Evolutionary conservation across 2,888 invertebrate species (phyloP).

Genomic region (Rhopalosiphum nymphaeae): DNA sequence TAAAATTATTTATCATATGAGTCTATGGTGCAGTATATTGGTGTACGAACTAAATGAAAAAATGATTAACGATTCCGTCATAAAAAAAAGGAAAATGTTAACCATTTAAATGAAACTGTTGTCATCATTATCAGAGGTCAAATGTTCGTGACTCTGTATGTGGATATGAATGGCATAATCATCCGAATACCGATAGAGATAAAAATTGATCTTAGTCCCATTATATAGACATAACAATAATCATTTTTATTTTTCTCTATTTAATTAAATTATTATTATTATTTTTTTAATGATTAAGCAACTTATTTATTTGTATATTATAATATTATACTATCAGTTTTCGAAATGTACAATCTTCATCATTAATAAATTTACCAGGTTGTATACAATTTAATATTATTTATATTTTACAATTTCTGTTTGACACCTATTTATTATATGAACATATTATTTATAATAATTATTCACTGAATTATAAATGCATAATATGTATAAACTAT

Average conservation of each 20-base stretch:
- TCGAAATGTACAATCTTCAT: not conserved
- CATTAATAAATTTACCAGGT: not conserved
- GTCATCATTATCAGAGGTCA: slow-evolving; percentile 38
- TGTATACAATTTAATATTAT: not conserved
- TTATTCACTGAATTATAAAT: not conserved
- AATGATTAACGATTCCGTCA: slow-evolving; percentile 27
- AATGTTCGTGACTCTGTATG: not conserved
- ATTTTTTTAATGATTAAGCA: not conserved
- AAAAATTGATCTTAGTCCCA: slow-evolving; percentile 21
- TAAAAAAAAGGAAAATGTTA: slow-evolving; percentile 24
- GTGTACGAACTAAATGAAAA: slow-evolving; percentile 15
- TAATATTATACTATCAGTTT: not conserved
- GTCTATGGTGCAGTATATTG: not conserved
- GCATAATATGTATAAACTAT: not conserved
- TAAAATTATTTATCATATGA: slow-evolving; percentile 14
- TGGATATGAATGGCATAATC: slow-evolving; percentile 21
- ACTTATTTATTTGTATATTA: not conserved
- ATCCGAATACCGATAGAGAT: slow-evolving; percentile 10
- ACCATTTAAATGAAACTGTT: slow-evolving; percentile 36
- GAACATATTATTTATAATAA: not conserved
- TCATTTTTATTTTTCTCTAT: not conserved
- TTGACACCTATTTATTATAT: not conserved
- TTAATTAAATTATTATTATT: not conserved
- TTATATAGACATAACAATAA: not conserved
- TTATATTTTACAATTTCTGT: not conserved